These are phyloP conservation scores for Masticophis lateralis DNA, from an alignment of 2,797 vertebrate genomes.

Conservation along the genomic window DNA sequence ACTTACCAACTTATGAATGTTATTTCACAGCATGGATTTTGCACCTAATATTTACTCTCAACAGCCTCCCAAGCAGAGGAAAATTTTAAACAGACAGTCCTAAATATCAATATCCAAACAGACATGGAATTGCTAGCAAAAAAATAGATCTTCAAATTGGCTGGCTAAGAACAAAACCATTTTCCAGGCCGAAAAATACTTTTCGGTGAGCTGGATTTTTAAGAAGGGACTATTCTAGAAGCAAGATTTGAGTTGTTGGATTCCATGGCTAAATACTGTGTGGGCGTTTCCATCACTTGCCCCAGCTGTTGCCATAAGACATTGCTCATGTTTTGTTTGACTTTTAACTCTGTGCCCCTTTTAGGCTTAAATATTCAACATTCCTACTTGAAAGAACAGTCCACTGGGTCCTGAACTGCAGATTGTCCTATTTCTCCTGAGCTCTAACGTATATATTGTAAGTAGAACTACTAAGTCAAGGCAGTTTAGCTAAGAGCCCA, in stretches of 20 bases:
- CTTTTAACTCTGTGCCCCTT: not conserved
- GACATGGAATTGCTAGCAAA: too few relatives aligned
- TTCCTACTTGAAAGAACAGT: not conserved
- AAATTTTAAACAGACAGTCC: not conserved
- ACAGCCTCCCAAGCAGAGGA: not conserved
- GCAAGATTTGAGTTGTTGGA: too few relatives aligned
- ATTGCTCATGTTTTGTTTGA: not conserved
- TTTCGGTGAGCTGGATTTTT: too few relatives aligned
- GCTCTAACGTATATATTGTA: not conserved
- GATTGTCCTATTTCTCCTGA: not conserved
- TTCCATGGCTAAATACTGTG: too few relatives aligned
- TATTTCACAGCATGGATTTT: not conserved
- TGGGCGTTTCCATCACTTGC: not conserved
- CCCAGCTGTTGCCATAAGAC: not conserved
- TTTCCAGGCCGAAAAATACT: too few relatives aligned
- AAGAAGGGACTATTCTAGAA: too few relatives aligned
- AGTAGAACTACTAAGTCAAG: not conserved
- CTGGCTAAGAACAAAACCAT: too few relatives aligned
- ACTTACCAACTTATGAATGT: not conserved
- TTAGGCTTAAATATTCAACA: not conserved
- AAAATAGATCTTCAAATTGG: too few relatives aligned
- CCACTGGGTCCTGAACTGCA: not conserved
- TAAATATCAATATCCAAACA: not conserved
- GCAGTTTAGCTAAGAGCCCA: not conserved
- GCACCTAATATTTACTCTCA: not conserved